phyloP scores from a whole-genome alignment of 2,113 vertebrate species.

The Natator depressus region DNA sequence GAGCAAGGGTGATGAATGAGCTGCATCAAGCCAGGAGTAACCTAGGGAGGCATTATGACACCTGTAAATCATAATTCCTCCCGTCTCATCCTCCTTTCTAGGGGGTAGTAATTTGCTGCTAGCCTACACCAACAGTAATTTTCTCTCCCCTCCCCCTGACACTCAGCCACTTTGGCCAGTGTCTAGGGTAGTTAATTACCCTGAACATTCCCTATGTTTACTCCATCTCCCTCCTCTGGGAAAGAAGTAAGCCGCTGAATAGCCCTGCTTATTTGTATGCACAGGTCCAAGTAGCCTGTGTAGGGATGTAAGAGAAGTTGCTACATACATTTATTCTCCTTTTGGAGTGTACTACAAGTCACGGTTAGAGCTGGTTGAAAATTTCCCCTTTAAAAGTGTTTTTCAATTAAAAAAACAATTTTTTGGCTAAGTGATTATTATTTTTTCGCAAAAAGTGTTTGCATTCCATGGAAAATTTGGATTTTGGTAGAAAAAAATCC shows the following conservation, averaged over 20 bases:
- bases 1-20: conserved; percentile 7
- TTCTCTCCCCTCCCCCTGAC: neutral
- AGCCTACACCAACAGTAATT: neutral
- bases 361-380: neutral
- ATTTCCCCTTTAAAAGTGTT: neutral
- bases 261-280: neutral
- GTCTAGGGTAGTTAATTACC: neutral
- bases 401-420: neutral
- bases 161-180: neutral
- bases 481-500: neutral
- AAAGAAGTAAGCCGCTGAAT: neutral
- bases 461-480: neutral
- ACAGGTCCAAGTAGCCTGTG: neutral
- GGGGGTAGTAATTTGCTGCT: neutral
- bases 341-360: neutral
- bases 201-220: neutral
- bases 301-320: neutral
- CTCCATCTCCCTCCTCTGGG: fast-evolving
- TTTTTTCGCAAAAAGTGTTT: neutral
- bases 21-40: neutral
- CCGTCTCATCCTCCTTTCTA: neutral
- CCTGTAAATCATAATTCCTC: neutral
- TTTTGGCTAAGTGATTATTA: neutral
- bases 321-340: neutral
- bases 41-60: neutral